Evolutionary conservation across 2,797 vertebrate genomes (phyloP), one percentile per base, ranked within the genome.

Genomic region (Borostomias antarcticus): DNA sequence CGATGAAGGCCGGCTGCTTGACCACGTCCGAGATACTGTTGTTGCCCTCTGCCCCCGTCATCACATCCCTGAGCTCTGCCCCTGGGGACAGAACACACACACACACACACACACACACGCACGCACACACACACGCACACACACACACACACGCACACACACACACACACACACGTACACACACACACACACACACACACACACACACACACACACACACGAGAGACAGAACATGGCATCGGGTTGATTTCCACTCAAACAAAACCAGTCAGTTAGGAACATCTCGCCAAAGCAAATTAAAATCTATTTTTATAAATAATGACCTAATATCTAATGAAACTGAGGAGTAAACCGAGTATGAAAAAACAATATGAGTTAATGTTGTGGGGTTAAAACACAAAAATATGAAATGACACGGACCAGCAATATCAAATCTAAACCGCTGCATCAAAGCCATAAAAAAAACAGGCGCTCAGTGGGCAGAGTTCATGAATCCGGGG

Each of bases 1-100:
- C 96, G 29, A 98, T 98, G 81, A 98, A 98, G 79, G 96, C 96
- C 15, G 96, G 96, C 78, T 98, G 96, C 85, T 97, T 98, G 78
- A 98, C 95, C 78, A 98, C 95, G 33, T 98, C 96, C 3, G 96
- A 96, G 85, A 98, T 95, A 88, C 96, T 98, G 79, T 95, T 96
- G 86, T 86, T 86, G 71, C 94, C 86, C 54, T 91, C 89, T 0
- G 89, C 95, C 73, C 96, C 96, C 0, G 95, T 95, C 90, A 98
- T 94, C 76, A 96, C 93, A 71, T 96, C 95, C 3, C 91, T 93
- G 69, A 93, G 92, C 60, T 90, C 90, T 70, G 89, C 91, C 76
- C 96, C 96, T 97, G 82, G 53, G 74, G 66, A 63, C 40, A 72
- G 32, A 72, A n/a, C 7, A 25, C 15, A 51, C n/a, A n/a, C n/a